Conservation (phyloP, 2,797 vertebrate species). For the Heliangelus exortis region DNA sequence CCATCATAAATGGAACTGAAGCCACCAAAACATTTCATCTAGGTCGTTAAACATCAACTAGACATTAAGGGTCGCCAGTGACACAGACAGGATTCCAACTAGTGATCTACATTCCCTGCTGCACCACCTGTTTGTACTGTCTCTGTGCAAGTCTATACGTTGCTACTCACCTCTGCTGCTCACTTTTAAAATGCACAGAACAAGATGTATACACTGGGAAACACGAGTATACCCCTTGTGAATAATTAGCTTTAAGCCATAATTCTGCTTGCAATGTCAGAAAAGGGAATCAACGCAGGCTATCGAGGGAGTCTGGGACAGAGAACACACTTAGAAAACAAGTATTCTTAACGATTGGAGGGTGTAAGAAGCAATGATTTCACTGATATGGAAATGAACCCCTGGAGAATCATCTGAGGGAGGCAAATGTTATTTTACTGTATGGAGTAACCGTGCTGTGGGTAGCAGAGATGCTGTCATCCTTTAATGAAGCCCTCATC, state of each 20-base stretch:
- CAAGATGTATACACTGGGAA: background rate
- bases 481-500: background rate
- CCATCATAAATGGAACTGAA: background rate
- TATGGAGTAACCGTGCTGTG: background rate
- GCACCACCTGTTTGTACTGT: background rate
- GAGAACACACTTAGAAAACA: background rate
- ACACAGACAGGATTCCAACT: background rate
- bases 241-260: background rate
- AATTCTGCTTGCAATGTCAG: background rate
- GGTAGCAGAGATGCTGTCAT: background rate
- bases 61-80: background rate
- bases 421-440: constrained; percentile 1
- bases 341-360: background rate
- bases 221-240: background rate
- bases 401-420: background rate
- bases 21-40: background rate
- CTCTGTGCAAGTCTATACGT: background rate
- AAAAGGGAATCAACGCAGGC: background rate
- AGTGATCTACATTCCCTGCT: background rate
- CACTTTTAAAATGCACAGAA: background rate
- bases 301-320: background rate
- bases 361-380: background rate
- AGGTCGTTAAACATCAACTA: background rate
- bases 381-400: background rate
- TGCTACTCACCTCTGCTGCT: background rate